Conservation (phyloP, 2,797 vertebrate species). For the Scyliorhinus canicula region DNA sequence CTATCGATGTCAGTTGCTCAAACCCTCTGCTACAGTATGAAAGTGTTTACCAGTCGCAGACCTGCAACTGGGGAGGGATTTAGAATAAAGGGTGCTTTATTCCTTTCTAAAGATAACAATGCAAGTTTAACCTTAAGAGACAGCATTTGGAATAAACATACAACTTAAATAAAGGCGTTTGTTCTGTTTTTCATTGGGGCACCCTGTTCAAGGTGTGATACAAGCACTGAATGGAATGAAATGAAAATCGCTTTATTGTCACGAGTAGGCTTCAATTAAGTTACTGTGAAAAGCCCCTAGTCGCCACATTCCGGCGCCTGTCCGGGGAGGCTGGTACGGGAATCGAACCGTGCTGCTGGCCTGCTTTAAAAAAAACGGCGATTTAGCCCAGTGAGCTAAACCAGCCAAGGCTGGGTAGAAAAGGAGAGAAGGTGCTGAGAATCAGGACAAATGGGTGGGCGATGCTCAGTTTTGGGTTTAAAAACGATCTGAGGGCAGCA, state of each 20-base stretch:
- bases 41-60: constrained; percentile 4
- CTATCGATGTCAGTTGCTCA: not conserved
- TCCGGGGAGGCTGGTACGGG: too few species aligned
- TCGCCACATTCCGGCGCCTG: too few species aligned
- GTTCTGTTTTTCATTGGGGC: too few species aligned
- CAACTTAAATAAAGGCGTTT: not conserved
- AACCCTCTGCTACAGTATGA: not conserved
- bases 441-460: not conserved
- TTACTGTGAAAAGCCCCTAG: too few species aligned
- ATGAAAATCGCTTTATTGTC: too few species aligned
- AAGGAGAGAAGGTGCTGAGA: not conserved
- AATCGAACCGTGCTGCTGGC: too few species aligned
- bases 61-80: constrained; percentile 23
- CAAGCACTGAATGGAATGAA: too few species aligned
- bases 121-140: constrained; percentile 7
- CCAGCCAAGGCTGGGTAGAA: not conserved
- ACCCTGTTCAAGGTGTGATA: not conserved
- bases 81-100: constrained; percentile 32
- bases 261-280: too few species aligned
- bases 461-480: too few species aligned
- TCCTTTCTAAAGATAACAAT: constrained; percentile 24
- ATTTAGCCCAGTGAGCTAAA: too few species aligned
- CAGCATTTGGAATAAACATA: constrained; percentile 26
- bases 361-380: too few species aligned
- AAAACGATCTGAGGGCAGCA: too few species aligned